Evolutionary conservation across 1,140 invertebrate genomes (phyloP), one percentile per base, ranked within the genome.

Genomic region (Drosophila bipectinata): DNA sequence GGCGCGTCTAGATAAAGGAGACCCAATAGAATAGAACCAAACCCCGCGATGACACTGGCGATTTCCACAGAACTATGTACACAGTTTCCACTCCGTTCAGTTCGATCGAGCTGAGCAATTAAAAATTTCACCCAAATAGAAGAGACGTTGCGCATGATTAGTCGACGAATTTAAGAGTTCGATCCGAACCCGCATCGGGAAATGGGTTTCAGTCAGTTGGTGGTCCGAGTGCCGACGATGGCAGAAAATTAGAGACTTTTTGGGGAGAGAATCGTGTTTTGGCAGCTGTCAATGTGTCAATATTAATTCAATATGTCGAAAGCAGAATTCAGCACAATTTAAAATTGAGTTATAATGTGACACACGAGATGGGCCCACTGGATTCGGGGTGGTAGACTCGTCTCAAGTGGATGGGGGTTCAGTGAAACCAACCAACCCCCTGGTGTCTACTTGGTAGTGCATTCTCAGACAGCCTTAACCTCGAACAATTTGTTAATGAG

Each of bases 211-310:
- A 44, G 41, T 44, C 41, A 44, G 41, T 15, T 44, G 41, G 41
- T 44, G 41, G 41, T 44, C 14, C 41, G 4, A 37, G 10, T 37
- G 34, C 34, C 64, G 60, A 51, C 61, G 75, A 60, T 71, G 47
- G 56, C 68, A 48, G 41, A 48, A 66, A 66, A 68, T 37, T 41
- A 53, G 47, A 51, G 34, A 26, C 49, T 60, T 34, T 53, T 51
- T 24, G 45, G 55, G 32, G 49, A 26, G 63, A 12, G 59, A 51
- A 72, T 69, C 76, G 66, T 87, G 82, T 87, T 85, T 81, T 85
- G 72, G 67, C 84, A 88, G 83, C 83, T 87, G 83, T 87, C 83
- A 87, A 87, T 87, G 83, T 87, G 83, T 87, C 83, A 87, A 87
- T 87, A 87, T 87, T 83, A 87, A 87, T 87, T 87, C 83, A 88